Evolutionary conservation across 2,113 vertebrate species (phyloP), one percentile per base, ranked within the genome.

Genomic region (Corythaixoides concolor): DNA sequence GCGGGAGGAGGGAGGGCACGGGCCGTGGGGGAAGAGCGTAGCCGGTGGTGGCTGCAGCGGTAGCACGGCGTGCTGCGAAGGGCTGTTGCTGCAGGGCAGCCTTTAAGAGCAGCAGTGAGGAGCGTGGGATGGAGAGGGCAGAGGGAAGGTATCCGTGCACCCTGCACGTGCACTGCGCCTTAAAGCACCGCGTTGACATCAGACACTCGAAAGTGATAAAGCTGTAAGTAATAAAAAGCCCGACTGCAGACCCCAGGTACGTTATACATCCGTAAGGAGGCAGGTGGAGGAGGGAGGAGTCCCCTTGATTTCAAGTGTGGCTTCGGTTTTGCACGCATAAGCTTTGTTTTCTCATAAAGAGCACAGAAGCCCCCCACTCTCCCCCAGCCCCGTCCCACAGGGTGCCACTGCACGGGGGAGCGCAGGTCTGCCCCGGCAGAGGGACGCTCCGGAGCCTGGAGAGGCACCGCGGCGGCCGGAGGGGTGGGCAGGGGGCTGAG

Each of bases 391-490:
- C 2, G 19, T 28, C 19, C n/a, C 12, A 3, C 0, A 3, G 35
- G 12, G 6, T 45, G 27, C 24, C 3, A 1, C 30, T 39, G 33
- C 45, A 47, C 3, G 8, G 30, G 11, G 14, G 33, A 45, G 22
- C 11, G 11, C 1, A 1, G 21, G 32, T 37, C 19, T 76, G 22
- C 6, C 16, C 15, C 4, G 0, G 6, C 0, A 0, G 11, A 73
- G 12, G 8, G 6, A 13, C 0, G 0, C 28, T 27, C 45, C 6
- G 0, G 4, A 30, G 12, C 50, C 58, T 18, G 15, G 27, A 33
- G 12, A 24, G 15, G 17, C 45, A 27, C 45, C 2, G 0, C 0
- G 0, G 8, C 0, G 1, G 11, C 28, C 15, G 37, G 37, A 73
- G 37, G 9, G 13, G 35, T 30, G 47, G 7, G 5, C 9, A 2